Base-by-base conservation (phyloP, 1,140 invertebrate species). In the Psilanteris sp. region DNA sequence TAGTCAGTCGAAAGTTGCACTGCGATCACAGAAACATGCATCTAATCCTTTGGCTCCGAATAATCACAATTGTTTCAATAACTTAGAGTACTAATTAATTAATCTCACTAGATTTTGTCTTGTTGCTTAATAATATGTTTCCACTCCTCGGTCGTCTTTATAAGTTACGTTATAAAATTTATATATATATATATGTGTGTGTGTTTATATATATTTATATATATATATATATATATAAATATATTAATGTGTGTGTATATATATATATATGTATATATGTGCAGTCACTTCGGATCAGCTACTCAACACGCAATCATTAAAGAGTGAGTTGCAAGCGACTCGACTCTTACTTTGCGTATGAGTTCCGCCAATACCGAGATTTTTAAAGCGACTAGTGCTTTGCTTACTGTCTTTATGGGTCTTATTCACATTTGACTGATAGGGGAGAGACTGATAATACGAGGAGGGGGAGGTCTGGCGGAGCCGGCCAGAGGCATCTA, bases 311-410 rank as follows among this genome's bases (percentile, higher is more conserved):
- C 64, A 57, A 54, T 24, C 26, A 29, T 46, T 10, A 16, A 67
- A 64, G 55, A 50, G 50, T 26, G 41, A 75, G 64, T 29, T 64
- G 9, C 52, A 9, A 54, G 0, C 13, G 57, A 57, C 66, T 67
- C 50, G 24, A 61, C 66, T n/a, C n/a, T n/a, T n/a, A 70, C 64
- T 72, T 52, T 66, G 71, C 54, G 61, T 61, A 54, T 70, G 41
- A 66, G 64, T 76, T 59, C 64, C 41, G 64, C 43, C 59, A 62
- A 64, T 76, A 59, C 66, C 73, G 44, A 59, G 66, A 77, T 77
- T 70, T 71, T 66, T 70, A 46, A 64, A 50, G 48, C 50, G 37
- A 77, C 73, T 77, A 67, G 36, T 68, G 54, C 59, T 57, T 61
- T 54, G 55, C 59, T 57, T 64, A 64, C 73, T 71, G 43, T 66